Conservation (phyloP, 2,888 invertebrate species). For the Druceiella hillmani region DNA sequence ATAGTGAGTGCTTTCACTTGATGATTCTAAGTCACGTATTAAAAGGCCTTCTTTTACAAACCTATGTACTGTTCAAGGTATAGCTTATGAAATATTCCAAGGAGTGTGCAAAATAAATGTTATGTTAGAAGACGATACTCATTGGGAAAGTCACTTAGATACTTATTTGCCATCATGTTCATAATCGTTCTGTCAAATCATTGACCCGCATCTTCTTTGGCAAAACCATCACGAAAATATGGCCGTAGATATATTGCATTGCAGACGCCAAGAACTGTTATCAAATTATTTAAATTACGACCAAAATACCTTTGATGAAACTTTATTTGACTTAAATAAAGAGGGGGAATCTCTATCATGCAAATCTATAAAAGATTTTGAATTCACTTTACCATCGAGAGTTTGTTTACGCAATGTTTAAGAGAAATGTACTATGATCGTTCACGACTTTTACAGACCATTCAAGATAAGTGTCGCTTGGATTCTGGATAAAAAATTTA, state of each 20-base stretch:
- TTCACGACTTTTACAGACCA: conserved; percentile 1
- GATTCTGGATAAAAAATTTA: conserved; percentile 5
- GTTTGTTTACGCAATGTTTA: background rate
- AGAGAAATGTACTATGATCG: conserved; percentile 5
- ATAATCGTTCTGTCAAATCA: conserved; percentile 11
- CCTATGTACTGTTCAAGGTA: conserved; percentile 10
- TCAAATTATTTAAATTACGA: conserved; percentile 2
- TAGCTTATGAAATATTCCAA: conserved; percentile 17
- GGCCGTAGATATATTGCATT: conserved; percentile 20
- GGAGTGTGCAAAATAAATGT: conserved; percentile 19
- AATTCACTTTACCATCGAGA: conserved; percentile 8
- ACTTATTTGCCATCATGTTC: conserved; percentile 12
- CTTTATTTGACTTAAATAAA: conserved; percentile 8
- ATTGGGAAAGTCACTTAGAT: conserved; percentile 21
- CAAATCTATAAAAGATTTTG: conserved; percentile 12
- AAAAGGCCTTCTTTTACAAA: conserved; percentile 16
- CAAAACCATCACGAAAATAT: conserved; percentile 12
- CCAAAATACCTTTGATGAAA: conserved; percentile 8
- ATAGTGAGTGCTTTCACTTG: conserved; percentile 4
- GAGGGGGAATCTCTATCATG: conserved; percentile 3
- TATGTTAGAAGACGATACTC: conserved; percentile 27
- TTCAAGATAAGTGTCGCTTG: conserved; percentile 5
- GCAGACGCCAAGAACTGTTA: conserved; percentile 1
- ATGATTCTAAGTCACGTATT: conserved; percentile 8
- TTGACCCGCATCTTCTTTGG: conserved; percentile 10